These are phyloP conservation scores for Manacus vitellinus DNA, from an alignment of 2,113 vertebrate genomes.

Conservation along the genomic window DNA sequence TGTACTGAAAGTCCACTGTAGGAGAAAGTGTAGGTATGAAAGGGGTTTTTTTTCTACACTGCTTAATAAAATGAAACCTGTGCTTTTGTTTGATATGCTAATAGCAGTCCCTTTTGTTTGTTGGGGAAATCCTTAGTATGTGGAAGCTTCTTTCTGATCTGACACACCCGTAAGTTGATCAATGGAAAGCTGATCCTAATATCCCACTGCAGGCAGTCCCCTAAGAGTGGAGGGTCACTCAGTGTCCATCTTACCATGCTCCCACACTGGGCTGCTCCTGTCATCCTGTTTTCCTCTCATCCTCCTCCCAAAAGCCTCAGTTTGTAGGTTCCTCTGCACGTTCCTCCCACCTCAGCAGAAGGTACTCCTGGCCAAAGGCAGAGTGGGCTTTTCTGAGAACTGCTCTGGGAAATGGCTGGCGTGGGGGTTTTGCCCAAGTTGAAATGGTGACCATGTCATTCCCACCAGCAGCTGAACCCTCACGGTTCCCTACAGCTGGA, in stretches of 20 bases:
- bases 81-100: background rate
- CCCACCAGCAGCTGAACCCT: background rate
- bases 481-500: background rate
- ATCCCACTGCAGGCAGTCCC: background rate
- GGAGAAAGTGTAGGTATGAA: background rate
- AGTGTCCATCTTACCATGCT: background rate
- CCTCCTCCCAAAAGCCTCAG: fast-evolving
- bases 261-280: background rate
- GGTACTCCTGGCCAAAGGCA: background rate
- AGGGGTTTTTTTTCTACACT: background rate
- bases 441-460: background rate
- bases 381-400: background rate
- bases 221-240: background rate
- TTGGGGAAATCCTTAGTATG: background rate
- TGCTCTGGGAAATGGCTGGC: background rate
- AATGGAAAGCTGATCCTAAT: background rate
- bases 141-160: background rate
- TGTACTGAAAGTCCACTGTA: background rate
- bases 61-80: background rate
- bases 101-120: background rate
- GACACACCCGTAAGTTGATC: fast-evolving
- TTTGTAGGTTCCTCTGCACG: background rate
- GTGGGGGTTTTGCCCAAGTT: background rate
- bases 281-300: background rate
- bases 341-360: background rate